Evolutionary conservation across 2,888 invertebrate genomes (phyloP).

Genomic region (Cephus spinipes): DNA sequence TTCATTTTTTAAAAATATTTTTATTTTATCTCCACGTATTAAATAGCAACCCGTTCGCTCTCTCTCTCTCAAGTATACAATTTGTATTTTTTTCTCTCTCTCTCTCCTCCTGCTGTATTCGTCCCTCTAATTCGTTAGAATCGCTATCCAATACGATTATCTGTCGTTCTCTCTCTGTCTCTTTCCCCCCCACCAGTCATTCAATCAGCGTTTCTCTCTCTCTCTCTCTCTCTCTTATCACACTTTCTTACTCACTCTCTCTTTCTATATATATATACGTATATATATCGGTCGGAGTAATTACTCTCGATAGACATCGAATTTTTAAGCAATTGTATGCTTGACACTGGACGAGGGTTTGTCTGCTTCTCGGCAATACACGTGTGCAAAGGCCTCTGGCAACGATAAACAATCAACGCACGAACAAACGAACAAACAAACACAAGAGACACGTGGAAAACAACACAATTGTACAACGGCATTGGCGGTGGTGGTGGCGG

Average conservation of each 20-base stretch:
- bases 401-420: neutral
- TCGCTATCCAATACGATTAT: too few species aligned
- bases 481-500: neutral
- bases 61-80: too few species aligned
- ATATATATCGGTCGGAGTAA: neutral
- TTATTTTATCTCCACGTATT: neutral
- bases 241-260: neutral
- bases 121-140: too few species aligned
- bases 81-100: too few species aligned
- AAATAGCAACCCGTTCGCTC: neutral
- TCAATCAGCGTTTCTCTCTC: neutral
- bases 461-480: constrained; percentile 7
- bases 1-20: neutral
- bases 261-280: neutral
- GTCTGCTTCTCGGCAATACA: neutral
- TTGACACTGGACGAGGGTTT: neutral
- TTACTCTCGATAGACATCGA: neutral
- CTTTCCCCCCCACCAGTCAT: neutral
- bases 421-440: constrained; percentile 19
- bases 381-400: neutral
- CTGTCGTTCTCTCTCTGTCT: too few species aligned
- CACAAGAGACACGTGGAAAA: constrained; percentile 21
- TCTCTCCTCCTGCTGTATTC: too few species aligned
- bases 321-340: neutral
- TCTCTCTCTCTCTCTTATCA: neutral